Base-by-base conservation (phyloP, 2,797 vertebrate species). In the Tragelaphus eurycerus region DNA sequence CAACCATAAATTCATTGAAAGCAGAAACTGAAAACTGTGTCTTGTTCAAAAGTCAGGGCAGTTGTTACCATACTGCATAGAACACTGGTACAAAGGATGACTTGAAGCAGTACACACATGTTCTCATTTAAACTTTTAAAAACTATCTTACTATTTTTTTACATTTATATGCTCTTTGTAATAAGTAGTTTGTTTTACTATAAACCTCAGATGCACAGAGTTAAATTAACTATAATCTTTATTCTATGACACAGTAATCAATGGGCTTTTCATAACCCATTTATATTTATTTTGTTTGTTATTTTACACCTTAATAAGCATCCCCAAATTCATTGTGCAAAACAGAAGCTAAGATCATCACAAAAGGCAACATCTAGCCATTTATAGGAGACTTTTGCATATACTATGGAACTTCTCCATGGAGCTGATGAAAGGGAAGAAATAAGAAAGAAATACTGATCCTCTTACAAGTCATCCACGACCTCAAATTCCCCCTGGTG, bases 111-210 rank as follows among this genome's bases (percentile, higher is more conserved):
- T 81, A 48, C 74, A 81, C 27, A 54, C 19, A 88, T 25, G 17
- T 25, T 95, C 16, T 64, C 25, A 90, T 71, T 86, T 34, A 94
- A 76, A 62, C 52, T 81, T 89, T 83, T 67, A 13, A 60, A 48
- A 50, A n/a, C 48, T 46, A 7, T 90, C 52, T 38, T 95, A 50
- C 9, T 34, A 38, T 71, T 71, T 84, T 93, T 81, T 46, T 25
- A 86, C 17, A n/a, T 86, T n/a, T 62, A 81, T 85, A n/a, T 50
- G 82, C n/a, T 95, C 46, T 96, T 91, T 87, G 43, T n/a, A 89
- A 71, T 12, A 93, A 93, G 13, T n/a, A 10, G 59, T 48, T 31
- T 79, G 6, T 79, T 87, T 93, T 95, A 4, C 71, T 82, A 55
- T 54, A 78, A 94, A 86, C 29, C 19, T 60, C 14, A 79, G 31